Evolutionary conservation across 2,113 vertebrate genomes (phyloP).

Genomic region (Antechinus stuartii): DNA sequence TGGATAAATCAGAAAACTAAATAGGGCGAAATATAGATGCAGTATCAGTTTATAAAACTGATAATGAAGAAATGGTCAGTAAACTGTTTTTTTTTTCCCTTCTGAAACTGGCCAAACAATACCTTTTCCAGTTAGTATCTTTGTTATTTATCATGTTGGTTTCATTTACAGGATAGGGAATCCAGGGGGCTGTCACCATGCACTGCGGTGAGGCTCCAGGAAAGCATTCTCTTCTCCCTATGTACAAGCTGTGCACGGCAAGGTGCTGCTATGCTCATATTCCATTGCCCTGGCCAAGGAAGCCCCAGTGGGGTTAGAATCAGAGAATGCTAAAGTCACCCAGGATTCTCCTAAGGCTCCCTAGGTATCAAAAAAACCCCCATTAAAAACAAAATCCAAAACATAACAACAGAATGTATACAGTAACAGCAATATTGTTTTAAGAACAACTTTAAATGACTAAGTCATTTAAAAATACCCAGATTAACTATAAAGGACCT

Average conservation of each 20-base stretch:
- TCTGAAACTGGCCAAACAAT: neutral
- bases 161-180: neutral
- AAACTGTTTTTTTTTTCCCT: neutral
- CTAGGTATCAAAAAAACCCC: neutral
- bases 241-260: neutral
- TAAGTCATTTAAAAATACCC: neutral
- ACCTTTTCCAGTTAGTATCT: neutral
- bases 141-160: neutral
- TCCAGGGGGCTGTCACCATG: neutral
- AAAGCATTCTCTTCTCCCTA: conserved; percentile 20
- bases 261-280: neutral
- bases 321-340: neutral
- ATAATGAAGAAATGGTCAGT: neutral
- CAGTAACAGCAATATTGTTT: neutral
- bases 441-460: neutral
- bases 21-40: neutral
- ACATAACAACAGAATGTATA: neutral
- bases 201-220: neutral
- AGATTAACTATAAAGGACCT: neutral
- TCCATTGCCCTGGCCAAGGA: neutral
- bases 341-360: neutral
- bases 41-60: neutral
- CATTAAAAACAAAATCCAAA: neutral
- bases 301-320: neutral
- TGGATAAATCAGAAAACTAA: neutral